A percentile compares a stretch with the other conserved stretches of the same genome.
phyloP scores from a whole-genome alignment of 2,113 vertebrate genomes.

The Crocuta crocuta region DNA sequence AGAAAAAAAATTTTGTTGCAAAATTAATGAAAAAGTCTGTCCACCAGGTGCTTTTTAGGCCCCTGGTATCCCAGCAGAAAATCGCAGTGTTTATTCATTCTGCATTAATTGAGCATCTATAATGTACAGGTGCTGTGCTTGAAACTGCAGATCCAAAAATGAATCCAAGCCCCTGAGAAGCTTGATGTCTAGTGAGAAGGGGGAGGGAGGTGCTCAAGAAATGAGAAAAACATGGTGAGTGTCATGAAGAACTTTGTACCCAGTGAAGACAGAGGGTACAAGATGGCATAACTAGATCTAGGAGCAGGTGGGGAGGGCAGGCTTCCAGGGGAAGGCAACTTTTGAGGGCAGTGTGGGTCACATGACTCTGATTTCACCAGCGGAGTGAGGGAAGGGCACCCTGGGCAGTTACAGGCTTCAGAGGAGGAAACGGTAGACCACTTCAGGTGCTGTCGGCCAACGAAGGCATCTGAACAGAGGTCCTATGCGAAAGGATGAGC shows the following conservation, averaged over 20 bases:
- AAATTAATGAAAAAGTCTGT: neutral
- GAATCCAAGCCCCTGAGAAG: neutral
- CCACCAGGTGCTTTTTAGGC: neutral
- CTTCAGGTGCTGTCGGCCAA: neutral
- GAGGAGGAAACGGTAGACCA: neutral
- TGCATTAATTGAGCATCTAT: conserved; percentile 21
- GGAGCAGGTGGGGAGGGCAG: neutral
- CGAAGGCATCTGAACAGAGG: neutral
- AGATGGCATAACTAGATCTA: neutral
- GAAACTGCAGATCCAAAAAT: neutral
- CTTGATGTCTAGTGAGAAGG: neutral
- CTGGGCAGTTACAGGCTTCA: neutral
- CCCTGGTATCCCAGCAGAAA: conserved; percentile 25
- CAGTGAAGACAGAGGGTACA: neutral
- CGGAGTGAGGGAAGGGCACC: neutral
- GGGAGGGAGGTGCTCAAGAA: neutral
- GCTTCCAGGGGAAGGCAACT: neutral
- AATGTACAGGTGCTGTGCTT: neutral
- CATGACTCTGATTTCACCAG: neutral
- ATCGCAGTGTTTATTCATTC: neutral
- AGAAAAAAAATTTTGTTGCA: neutral
- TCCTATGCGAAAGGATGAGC: neutral
- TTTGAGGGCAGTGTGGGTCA: neutral
- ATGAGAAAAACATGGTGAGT: neutral
- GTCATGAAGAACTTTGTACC: neutral